Base-by-base conservation (phyloP, 2,797 vertebrate species). In the Sciurus vulgaris region DNA sequence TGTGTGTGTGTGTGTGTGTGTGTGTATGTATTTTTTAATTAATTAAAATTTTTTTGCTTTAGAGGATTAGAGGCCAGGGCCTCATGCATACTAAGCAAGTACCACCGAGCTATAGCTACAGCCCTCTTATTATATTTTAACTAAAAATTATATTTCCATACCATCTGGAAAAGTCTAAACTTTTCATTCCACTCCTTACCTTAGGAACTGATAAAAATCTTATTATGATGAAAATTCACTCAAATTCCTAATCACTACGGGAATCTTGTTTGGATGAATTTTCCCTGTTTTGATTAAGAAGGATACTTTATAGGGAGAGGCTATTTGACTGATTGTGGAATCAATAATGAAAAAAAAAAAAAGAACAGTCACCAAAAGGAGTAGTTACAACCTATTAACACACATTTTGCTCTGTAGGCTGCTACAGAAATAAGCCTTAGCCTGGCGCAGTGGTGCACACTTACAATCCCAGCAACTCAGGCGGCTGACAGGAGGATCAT, bases 251-350 rank as follows among this genome's bases (percentile, higher is more conserved):
- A 73, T 82, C 30, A 54, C 18, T 77, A 85, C 8, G 54, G n/a
- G 18, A 92, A 74, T 82, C 24, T 14, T 54, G 2, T 88, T 63
- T 82, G 24, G 13, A 67, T 73, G 63, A 82, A 22, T 86, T 44
- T 82, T 85, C 47, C 73, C 51, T 82, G 69, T 96, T 91, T 78
- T 81, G 77, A 61, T 72, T 82, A 88, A 74, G 22, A 54, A 67
- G 61, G 13, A 81, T 67, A 77, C 30, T 82, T 85, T 82, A 81
- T 7, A 84, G 4, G n/a, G 49, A 74, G 73, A 83, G 47, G 13
- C 9, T 84, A 14, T 49, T 84, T 87, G 22, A 41, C 72, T 92
- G 56, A 81, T 54, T 92, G 81, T 85, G 41, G 87, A 86, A 88
- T 81, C 56, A 92, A 22, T 63, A 73, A 88, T 77, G n/a, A 8